Percentiles rank a stretch among this genome's conserved stretches.
phyloP scores from a whole-genome alignment of 2,113 vertebrate genomes.

The Zosterops hypoxanthus region DNA sequence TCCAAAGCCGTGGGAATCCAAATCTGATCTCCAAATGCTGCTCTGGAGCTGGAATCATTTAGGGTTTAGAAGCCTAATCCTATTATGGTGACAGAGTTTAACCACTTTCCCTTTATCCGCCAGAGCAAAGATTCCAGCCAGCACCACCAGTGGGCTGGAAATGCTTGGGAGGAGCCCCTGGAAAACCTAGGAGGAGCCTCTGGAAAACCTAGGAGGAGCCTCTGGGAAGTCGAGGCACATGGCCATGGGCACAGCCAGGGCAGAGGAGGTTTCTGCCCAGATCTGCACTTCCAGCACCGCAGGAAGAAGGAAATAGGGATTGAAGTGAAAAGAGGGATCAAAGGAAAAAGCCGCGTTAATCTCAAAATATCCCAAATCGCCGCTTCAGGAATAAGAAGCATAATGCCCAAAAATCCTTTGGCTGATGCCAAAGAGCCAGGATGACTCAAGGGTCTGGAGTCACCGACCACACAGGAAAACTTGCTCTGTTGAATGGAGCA shows the following conservation, averaged over 20 bases:
- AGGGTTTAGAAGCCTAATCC: neutral
- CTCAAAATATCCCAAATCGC: neutral
- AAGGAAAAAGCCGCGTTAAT: neutral
- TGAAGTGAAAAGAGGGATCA: neutral
- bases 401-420: neutral
- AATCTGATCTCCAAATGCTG: neutral
- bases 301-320: neutral
- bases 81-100: neutral
- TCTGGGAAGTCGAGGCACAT: fast-evolving
- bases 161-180: neutral
- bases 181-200: neutral
- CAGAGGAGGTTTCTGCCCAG: neutral
- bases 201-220: neutral
- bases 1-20: neutral
- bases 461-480: neutral
- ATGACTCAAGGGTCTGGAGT: neutral
- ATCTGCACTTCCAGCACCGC: neutral
- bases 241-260: neutral
- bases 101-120: neutral
- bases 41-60: neutral
- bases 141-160: fast-evolving
- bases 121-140: neutral
- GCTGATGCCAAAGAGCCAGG: neutral
- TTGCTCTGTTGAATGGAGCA: neutral
- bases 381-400: neutral